Conservation (phyloP, 1,140 invertebrate species). For the Lamellibrachia luymesi region DNA sequence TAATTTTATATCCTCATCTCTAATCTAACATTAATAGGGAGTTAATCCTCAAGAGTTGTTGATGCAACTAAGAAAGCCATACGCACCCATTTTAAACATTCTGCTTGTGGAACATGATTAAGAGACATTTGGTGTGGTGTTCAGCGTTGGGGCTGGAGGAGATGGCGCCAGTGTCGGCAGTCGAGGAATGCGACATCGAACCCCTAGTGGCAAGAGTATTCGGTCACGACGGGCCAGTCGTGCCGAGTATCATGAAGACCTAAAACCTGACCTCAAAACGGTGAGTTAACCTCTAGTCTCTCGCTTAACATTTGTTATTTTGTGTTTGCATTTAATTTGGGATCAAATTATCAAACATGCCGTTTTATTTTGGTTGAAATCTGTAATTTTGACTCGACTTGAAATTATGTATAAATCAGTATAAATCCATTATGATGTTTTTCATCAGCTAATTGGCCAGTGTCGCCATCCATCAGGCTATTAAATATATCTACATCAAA, state of each 20-base stretch:
- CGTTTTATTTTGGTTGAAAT: background rate
- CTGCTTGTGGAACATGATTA: background rate
- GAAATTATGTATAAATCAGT: background rate
- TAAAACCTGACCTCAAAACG: constrained; percentile 16
- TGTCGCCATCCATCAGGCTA: no score
- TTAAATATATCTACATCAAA: no score
- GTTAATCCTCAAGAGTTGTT: no score
- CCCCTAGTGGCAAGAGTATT: constrained; percentile 21
- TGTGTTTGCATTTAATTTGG: background rate
- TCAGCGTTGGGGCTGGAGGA: background rate
- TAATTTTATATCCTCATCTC: no score
- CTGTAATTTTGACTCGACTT: background rate
- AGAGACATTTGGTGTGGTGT: background rate
- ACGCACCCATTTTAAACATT: no score
- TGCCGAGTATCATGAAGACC: constrained; percentile 24
- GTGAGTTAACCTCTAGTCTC: background rate
- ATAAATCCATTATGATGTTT: background rate
- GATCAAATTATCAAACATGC: background rate
- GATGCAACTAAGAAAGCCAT: no score
- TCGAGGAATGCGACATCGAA: background rate
- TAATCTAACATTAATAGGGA: no score
- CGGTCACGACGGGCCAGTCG: constrained; percentile 19
- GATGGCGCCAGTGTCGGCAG: background rate
- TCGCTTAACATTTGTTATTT: background rate
- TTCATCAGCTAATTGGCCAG: background rate